Evolutionary conservation across 2,888 invertebrate species (phyloP).

Genomic region (Disparrhopalites patrizii): DNA sequence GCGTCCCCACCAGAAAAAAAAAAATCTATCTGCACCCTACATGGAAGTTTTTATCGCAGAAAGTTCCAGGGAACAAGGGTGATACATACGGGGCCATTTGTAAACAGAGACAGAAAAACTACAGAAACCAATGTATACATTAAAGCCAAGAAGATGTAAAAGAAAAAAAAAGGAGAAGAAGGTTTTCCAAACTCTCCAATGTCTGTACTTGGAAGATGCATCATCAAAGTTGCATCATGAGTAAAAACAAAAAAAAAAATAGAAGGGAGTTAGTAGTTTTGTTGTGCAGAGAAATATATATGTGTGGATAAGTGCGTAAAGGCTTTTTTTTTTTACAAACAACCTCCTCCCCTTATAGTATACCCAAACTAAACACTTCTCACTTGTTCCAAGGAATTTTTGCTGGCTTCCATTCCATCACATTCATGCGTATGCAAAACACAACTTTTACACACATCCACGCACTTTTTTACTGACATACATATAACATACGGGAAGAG

Average conservation of each 20-base stretch:
- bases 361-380: background rate
- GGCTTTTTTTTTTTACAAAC: background rate
- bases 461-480: background rate
- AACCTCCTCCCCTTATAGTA: background rate
- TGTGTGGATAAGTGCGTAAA: slow-evolving; percentile 2
- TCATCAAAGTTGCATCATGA: slow-evolving; percentile 1
- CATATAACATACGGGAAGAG: no score
- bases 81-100: background rate
- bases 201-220: background rate
- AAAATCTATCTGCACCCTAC: no score
- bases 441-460: background rate
- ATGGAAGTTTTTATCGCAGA: background rate
- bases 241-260: no score
- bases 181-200: no score
- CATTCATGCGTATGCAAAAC: no score
- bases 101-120: slow-evolving; percentile 5
- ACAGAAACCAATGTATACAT: background rate
- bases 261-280: no score
- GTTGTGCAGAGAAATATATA: background rate
- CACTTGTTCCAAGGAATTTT: no score
- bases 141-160: background rate
- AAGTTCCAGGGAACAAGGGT: background rate
- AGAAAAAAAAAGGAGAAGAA: background rate
- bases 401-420: no score
- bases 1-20: no score